phyloP scores from a whole-genome alignment of 2,888 invertebrate genomes.

The Drosophila greeni region DNA sequence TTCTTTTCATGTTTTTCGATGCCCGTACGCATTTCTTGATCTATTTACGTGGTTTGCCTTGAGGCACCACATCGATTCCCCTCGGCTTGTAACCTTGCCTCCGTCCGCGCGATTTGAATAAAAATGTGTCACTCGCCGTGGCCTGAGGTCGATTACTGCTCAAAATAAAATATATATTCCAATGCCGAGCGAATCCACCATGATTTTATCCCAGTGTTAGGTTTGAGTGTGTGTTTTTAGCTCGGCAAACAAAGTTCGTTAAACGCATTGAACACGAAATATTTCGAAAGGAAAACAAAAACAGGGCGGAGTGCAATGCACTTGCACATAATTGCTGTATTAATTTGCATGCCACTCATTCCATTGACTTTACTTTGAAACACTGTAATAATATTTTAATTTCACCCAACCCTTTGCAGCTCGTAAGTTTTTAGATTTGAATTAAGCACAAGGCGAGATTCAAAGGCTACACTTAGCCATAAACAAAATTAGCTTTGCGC shows the following conservation, averaged over 20 bases:
- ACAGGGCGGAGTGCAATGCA: slow-evolving; percentile 44
- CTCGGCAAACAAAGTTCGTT: slow-evolving; percentile 56
- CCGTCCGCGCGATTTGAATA: slow-evolving; percentile 54
- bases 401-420: slow-evolving; percentile 54
- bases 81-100: slow-evolving; percentile 40
- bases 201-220: slow-evolving; percentile 8
- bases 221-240: neutral
- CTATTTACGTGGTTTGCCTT: slow-evolving; percentile 59
- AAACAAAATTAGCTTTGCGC: slow-evolving; percentile 49
- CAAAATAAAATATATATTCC: slow-evolving; percentile 38
- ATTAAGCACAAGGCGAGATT: slow-evolving; percentile 50
- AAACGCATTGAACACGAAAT: slow-evolving; percentile 54
- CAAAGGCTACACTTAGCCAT: neutral
- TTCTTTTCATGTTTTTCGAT: slow-evolving; percentile 11
- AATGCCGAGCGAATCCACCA: slow-evolving; percentile 54
- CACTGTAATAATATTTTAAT: slow-evolving; percentile 46
- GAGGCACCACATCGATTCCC: slow-evolving; percentile 23
- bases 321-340: slow-evolving; percentile 29
- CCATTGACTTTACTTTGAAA: slow-evolving; percentile 31
- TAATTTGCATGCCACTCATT: slow-evolving; percentile 22
- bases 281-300: slow-evolving; percentile 17
- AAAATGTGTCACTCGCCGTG: slow-evolving; percentile 45
- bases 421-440: slow-evolving; percentile 60
- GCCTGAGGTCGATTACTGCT: slow-evolving; percentile 31
- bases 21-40: slow-evolving; percentile 6